phyloP scores from a whole-genome alignment of 2,888 invertebrate genomes.

The Orthosia gracilis region DNA sequence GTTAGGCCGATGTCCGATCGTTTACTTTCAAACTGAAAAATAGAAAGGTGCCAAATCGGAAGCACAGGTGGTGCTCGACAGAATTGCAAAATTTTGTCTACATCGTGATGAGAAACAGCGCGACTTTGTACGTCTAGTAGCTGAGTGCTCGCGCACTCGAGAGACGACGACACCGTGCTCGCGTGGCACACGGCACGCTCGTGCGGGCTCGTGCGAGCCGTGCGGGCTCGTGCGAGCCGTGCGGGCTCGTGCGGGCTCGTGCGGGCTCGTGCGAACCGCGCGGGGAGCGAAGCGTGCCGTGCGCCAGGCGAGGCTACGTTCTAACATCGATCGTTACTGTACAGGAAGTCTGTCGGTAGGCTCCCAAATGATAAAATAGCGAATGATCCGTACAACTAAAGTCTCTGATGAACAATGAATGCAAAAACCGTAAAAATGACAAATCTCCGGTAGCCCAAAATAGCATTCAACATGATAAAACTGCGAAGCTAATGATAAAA shows the following conservation, averaged over 20 bases:
- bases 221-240: neutral
- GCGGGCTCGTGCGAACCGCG: neutral
- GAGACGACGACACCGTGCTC: slow-evolving; percentile 75
- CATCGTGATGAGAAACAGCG: slow-evolving; percentile 83
- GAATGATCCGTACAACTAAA: slow-evolving; percentile 76
- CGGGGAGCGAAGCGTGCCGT: slow-evolving; percentile 53
- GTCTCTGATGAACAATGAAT: slow-evolving; percentile 76
- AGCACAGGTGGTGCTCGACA: slow-evolving; percentile 90
- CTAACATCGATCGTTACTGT: slow-evolving; percentile 84
- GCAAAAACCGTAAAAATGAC: slow-evolving; percentile 70
- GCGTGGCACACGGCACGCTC: slow-evolving; percentile 69
- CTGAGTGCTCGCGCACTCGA: slow-evolving; percentile 75
- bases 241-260: slow-evolving; percentile 3
- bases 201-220: neutral
- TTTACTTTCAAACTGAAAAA: slow-evolving; percentile 77
- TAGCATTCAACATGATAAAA: slow-evolving; percentile 83
- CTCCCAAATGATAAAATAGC: slow-evolving; percentile 90
- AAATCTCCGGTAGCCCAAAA: slow-evolving; percentile 66
- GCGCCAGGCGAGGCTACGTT: slow-evolving; percentile 78
- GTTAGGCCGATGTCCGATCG: slow-evolving; percentile 77
- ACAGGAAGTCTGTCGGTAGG: slow-evolving; percentile 83
- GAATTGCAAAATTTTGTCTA: slow-evolving; percentile 87
- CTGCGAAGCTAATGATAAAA: slow-evolving; percentile 81
- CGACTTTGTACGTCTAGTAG: slow-evolving; percentile 76
- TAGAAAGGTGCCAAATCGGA: slow-evolving; percentile 88